phyloP scores from a whole-genome alignment of 2,797 vertebrate genomes.

The Anisognathus igniventris region DNA sequence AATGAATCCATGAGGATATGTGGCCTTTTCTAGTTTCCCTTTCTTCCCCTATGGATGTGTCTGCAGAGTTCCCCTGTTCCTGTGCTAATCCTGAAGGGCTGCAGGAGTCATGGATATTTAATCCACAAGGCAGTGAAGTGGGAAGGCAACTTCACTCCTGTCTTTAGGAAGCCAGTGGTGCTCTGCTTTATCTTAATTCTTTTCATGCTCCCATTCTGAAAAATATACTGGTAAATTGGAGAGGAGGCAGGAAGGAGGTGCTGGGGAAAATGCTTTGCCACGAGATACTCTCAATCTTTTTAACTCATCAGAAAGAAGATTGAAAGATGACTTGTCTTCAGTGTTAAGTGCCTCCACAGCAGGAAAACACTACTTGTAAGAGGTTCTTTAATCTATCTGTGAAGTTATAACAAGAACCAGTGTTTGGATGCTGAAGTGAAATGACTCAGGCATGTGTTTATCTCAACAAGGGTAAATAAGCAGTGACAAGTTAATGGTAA shows the following conservation, averaged over 20 bases:
- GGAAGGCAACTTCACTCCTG: neutral
- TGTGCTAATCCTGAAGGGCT: neutral
- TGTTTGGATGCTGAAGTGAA: conserved; percentile 2
- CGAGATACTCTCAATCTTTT: neutral
- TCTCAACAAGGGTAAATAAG: conserved; percentile 21
- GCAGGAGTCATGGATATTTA: neutral
- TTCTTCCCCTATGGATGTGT: neutral
- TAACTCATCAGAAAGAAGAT: conserved; percentile 10
- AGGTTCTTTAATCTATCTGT: conserved; percentile 11
- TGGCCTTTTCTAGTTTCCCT: neutral
- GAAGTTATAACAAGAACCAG: neutral
- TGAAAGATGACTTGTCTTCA: neutral
- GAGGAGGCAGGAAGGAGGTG: neutral
- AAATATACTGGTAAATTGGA: neutral
- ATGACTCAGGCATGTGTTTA: neutral
- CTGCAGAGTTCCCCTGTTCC: neutral
- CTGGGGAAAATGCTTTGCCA: neutral
- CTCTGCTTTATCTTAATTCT: neutral
- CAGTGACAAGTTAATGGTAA: neutral
- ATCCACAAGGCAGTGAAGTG: neutral
- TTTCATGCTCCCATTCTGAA: neutral
- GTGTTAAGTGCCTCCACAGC: conserved; percentile 16
- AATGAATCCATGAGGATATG: neutral
- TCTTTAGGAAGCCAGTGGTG: neutral
- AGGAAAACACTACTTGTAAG: neutral